phyloP scores from a whole-genome alignment of 2,113 vertebrate genomes.

The Orientallactaga bullata region DNA sequence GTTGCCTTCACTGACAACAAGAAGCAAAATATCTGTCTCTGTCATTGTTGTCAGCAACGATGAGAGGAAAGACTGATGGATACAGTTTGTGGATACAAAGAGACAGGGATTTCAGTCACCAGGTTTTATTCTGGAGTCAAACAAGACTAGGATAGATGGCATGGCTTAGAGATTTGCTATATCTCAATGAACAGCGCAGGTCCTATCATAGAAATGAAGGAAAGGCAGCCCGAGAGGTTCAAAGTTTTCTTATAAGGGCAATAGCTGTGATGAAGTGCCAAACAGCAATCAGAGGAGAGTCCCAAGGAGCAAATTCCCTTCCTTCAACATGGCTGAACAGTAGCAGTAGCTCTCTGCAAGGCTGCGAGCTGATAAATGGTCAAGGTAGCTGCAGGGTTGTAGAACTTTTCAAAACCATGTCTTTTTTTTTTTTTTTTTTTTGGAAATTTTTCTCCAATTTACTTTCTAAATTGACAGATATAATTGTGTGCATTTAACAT shows the following conservation, averaged over 20 bases:
- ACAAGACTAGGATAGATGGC: conserved; percentile 46
- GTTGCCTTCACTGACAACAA: not conserved
- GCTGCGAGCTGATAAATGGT: conserved; percentile 55
- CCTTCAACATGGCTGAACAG: conserved; percentile 42
- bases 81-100: conserved; percentile 36
- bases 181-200: conserved; percentile 52
- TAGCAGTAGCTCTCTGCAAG: conserved; percentile 16
- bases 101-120: conserved; percentile 37
- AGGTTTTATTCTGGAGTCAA: conserved; percentile 46
- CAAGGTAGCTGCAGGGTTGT: not conserved
- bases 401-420: conserved; percentile 59
- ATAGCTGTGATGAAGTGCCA: conserved; percentile 62
- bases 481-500: too few species aligned
- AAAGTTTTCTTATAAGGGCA: conserved; percentile 54
- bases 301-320: conserved; percentile 22
- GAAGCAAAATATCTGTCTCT: conserved; percentile 32
- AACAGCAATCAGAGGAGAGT: conserved; percentile 65
- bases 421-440: not conserved
- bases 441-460: not conserved
- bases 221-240: not conserved
- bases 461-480: too few species aligned
- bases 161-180: not conserved
- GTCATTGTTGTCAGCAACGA: conserved; percentile 35
- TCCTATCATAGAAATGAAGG: not conserved
- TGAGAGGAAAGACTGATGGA: conserved; percentile 62